Evolutionary conservation across 2,113 vertebrate genomes (phyloP).

Genomic region (Coregonus clupeaformis): DNA sequence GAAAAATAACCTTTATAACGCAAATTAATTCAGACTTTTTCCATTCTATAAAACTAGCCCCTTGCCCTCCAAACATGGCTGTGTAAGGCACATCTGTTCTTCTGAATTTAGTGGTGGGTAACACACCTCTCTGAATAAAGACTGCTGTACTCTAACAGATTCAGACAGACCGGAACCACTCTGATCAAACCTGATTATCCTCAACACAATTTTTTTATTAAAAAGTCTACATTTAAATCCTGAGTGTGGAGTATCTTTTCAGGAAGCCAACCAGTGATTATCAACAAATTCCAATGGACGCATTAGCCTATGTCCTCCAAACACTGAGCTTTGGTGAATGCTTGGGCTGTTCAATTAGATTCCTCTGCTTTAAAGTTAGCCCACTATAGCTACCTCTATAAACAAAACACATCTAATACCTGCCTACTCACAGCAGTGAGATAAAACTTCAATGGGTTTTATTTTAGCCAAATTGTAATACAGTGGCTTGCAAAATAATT

Average conservation of each 20-base stretch:
- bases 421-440: background rate
- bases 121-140: constrained; percentile 13
- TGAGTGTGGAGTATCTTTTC: background rate
- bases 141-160: background rate
- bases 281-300: background rate
- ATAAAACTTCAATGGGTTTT: background rate
- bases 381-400: background rate
- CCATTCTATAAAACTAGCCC: constrained; percentile 43
- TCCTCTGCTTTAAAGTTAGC: background rate
- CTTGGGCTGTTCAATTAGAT: background rate
- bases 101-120: constrained; percentile 46
- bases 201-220: background rate
- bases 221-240: background rate
- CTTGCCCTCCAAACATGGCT: constrained; percentile 34
- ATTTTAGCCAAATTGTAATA: background rate
- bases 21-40: constrained; percentile 60
- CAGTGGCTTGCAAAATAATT: too few species aligned
- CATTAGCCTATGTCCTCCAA: background rate
- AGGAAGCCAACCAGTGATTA: background rate
- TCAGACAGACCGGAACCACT: background rate
- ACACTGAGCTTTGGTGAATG: background rate
- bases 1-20: constrained; percentile 52
- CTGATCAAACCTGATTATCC: background rate
- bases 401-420: background rate
- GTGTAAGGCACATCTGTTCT: constrained; percentile 45